Percentiles rank a stretch among this genome's conserved stretches.
These are phyloP conservation scores for Epirrita christyi DNA, from an alignment of 2,888 invertebrate genomes.

Conservation along the genomic window DNA sequence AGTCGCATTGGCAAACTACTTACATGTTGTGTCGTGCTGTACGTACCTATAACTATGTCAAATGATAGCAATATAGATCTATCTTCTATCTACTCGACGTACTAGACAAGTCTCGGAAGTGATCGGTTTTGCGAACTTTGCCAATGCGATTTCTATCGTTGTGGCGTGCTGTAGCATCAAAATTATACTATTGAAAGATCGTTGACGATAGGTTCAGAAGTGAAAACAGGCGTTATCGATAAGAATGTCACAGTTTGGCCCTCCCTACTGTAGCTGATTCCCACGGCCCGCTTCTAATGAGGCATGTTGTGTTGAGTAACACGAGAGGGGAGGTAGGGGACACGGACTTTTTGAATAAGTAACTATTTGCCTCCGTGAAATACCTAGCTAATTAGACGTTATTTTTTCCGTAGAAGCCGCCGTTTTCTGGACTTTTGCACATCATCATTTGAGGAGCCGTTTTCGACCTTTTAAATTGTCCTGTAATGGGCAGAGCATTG, in stretches of 20 bases:
- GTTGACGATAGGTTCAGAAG: not conserved
- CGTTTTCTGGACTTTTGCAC: constrained; percentile 32
- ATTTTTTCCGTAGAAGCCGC: constrained; percentile 44
- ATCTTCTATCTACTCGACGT: no score
- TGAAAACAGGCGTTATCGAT: constrained; percentile 28
- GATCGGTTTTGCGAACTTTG: no score
- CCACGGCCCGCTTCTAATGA: constrained; percentile 81
- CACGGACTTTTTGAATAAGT: constrained; percentile 59
- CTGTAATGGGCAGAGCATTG: constrained; percentile 1
- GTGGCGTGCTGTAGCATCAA: not conserved
- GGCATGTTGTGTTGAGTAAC: constrained; percentile 78
- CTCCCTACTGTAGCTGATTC: constrained; percentile 67
- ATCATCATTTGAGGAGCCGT: constrained; percentile 30
- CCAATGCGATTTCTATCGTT: no score
- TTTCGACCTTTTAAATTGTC: constrained; percentile 13
- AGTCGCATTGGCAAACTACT: no score
- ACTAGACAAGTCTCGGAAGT: no score
- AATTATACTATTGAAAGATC: not conserved
- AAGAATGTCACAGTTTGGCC: constrained; percentile 32
- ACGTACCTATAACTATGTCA: no score
- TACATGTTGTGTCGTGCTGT: no score
- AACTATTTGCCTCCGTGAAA: constrained; percentile 58
- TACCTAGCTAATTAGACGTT: constrained; percentile 57
- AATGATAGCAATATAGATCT: no score
- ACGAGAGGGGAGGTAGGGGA: constrained; percentile 48